Percentiles rank a stretch among this genome's conserved stretches.
Evolutionary conservation across 2,888 invertebrate genomes (phyloP).

Genomic region (Sycophila texana): DNA sequence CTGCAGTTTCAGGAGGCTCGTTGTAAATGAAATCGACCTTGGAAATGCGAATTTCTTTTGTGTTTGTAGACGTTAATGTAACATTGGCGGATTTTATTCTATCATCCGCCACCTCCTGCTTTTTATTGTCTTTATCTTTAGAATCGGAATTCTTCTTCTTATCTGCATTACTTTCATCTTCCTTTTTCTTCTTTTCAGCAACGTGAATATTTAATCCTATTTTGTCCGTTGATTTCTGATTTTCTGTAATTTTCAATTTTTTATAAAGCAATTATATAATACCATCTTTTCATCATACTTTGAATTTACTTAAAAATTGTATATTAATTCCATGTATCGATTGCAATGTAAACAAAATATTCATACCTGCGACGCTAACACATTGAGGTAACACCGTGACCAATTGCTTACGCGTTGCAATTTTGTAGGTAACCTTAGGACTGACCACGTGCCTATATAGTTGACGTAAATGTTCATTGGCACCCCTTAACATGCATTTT

Average conservation of each 20-base stretch:
- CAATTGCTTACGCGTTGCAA: slow-evolving; percentile 42
- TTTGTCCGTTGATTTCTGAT: slow-evolving; percentile 43
- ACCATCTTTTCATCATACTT: no score
- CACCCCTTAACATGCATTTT: slow-evolving; percentile 65
- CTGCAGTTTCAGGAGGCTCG: neutral
- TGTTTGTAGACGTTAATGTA: slow-evolving; percentile 58
- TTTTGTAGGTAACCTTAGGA: slow-evolving; percentile 62
- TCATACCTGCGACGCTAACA: neutral
- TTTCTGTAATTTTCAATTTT: slow-evolving; percentile 53
- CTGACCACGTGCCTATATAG: slow-evolving; percentile 67
- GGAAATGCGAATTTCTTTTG: slow-evolving; percentile 60
- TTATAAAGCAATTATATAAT: neutral
- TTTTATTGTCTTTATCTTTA: no score
- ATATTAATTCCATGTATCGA: no score
- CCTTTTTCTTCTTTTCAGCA: slow-evolving; percentile 16
- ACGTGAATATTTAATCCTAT: slow-evolving; percentile 60
- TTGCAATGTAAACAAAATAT: no score
- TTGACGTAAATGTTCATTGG: slow-evolving; percentile 58
- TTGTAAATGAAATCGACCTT: slow-evolving; percentile 43
- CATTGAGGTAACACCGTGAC: neutral
- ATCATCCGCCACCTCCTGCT: neutral
- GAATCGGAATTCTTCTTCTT: no score
- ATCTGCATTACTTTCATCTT: no score
- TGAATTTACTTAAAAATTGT: no score
- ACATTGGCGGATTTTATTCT: slow-evolving; percentile 57